A percentile compares a stretch with the other conserved stretches of the same genome.
phyloP scores from a whole-genome alignment of 1,140 invertebrate genomes.

The Leptinotarsa texana region DNA sequence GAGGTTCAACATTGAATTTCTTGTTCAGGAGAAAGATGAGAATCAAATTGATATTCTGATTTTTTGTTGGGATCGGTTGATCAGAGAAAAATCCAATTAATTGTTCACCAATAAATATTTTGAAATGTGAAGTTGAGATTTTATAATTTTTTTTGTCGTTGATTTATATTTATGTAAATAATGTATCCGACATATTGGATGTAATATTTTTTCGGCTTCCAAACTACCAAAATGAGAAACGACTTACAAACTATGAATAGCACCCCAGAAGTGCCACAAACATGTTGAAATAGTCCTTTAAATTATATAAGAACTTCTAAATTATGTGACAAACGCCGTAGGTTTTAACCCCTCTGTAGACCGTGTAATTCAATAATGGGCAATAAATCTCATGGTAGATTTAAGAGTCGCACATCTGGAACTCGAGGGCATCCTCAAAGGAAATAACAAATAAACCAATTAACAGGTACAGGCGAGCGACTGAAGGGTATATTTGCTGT shows the following conservation, averaged over 20 bases:
- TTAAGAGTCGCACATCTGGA: background rate
- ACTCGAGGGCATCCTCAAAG: background rate
- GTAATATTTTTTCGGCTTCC: no score
- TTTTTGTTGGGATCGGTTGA: no score
- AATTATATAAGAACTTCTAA: conserved; percentile 4
- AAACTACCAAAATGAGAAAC: background rate
- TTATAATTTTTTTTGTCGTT: no score
- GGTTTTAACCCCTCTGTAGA: background rate
- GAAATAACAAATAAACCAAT: conserved; percentile 8
- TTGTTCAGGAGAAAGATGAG: no score
- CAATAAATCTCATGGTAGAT: background rate
- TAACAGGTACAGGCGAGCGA: background rate
- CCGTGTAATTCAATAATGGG: conserved; percentile 4
- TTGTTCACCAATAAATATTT: no score
- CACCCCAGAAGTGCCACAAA: background rate
- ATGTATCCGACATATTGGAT: no score
- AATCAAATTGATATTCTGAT: no score
- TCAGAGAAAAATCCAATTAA: no score
- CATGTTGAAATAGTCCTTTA: background rate
- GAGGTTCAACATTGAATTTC: no score
- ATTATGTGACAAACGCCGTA: background rate
- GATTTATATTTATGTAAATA: no score
- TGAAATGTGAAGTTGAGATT: no score
- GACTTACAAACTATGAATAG: background rate
- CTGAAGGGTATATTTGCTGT: background rate